Conservation (phyloP, 2,113 vertebrate species). For the Ia io region DNA sequence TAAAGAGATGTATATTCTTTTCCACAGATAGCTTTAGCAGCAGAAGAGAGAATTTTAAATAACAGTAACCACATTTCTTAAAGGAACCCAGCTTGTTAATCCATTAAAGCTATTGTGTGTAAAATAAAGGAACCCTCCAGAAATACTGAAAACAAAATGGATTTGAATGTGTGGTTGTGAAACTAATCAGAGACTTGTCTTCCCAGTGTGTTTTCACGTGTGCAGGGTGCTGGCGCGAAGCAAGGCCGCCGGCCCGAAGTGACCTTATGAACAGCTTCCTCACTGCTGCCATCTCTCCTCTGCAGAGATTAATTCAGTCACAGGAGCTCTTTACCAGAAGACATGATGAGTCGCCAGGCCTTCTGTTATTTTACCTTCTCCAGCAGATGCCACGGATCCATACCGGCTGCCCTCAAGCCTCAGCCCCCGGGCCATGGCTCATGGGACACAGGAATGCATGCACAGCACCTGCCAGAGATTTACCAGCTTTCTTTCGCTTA, state of each 20-base stretch:
- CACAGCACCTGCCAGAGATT: neutral
- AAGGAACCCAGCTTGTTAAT: neutral
- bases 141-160: neutral
- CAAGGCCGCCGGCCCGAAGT: neutral
- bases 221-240: neutral
- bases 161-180: conserved; percentile 38
- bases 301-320: neutral
- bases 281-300: neutral
- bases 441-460: accelerated
- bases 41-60: neutral
- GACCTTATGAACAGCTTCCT: neutral
- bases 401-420: neutral
- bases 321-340: neutral
- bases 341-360: neutral
- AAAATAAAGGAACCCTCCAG: neutral
- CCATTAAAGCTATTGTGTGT: neutral
- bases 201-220: neutral
- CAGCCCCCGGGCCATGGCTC: neutral
- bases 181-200: conserved; percentile 45
- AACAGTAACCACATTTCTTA: neutral
- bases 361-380: conserved; percentile 31
- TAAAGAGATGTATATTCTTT: neutral
- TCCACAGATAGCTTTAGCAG: neutral
- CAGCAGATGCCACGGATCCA: neutral
- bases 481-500: neutral